Evolutionary conservation across 2,797 vertebrate species (phyloP).

Genomic region (Melanotaenia boesemani): DNA sequence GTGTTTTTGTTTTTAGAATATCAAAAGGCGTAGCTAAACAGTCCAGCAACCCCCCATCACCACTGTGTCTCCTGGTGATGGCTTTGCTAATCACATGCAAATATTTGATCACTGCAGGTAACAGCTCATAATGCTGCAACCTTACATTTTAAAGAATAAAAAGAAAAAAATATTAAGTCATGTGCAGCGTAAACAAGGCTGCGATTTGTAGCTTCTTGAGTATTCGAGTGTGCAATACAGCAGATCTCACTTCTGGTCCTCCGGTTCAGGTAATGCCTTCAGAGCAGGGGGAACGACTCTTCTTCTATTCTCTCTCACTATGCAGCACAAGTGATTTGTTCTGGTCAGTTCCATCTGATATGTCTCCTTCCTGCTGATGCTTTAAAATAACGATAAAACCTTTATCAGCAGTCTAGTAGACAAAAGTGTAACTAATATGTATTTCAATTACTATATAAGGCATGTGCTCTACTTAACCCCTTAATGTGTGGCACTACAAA

Average conservation of each 20-base stretch:
- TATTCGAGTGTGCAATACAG: conserved; percentile 52
- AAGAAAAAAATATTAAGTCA: conserved; percentile 27
- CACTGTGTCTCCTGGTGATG: conserved; percentile 23
- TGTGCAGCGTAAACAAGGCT: conserved; percentile 47
- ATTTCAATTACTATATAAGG: conserved; percentile 42
- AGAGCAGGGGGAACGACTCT: conserved; percentile 20
- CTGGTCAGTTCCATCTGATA: conserved; percentile 17
- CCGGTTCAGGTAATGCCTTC: conserved; percentile 46
- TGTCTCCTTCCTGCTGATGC: conserved; percentile 25
- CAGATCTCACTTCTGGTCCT: conserved; percentile 37
- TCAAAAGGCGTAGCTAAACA: conserved; percentile 42
- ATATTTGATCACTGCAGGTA: conserved; percentile 38
- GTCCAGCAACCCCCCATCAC: conserved; percentile 22
- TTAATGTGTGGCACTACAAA: conserved; percentile 52
- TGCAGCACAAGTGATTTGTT: conserved; percentile 48
- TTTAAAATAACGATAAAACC: conserved; percentile 16
- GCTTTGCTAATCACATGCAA: conserved; percentile 50
- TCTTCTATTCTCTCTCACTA: conserved; percentile 2
- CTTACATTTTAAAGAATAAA: conserved; percentile 1
- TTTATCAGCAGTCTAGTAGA: conserved; percentile 35
- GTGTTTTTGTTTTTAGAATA: conserved; percentile 54
- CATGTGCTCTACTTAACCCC: conserved; percentile 61
- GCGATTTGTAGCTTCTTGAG: conserved; percentile 36
- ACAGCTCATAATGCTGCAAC: conserved; percentile 21
- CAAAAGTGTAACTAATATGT: conserved; percentile 23